phyloP scores from a whole-genome alignment of 1,140 invertebrate genomes.

The Philaenus spumarius region DNA sequence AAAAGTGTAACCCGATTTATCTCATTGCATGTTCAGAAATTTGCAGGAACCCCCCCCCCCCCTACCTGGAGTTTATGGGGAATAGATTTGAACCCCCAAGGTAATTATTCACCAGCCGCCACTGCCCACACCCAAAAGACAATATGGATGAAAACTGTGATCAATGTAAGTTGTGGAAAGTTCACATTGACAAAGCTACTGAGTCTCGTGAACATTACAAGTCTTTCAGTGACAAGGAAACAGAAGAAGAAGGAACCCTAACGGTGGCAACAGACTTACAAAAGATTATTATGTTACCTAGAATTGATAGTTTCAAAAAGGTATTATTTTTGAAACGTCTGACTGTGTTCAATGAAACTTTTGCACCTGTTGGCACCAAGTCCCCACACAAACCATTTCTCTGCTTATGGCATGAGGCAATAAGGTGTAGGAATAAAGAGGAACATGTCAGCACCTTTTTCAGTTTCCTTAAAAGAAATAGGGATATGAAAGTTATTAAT shows the following conservation, averaged over 20 bases:
- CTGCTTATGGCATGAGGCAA: conserved; percentile 12
- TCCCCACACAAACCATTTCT: neutral
- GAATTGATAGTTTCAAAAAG: conserved; percentile 23
- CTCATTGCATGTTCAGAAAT: no score
- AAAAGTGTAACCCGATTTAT: no score
- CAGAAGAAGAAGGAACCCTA: conserved; percentile 11
- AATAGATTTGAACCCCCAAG: no score
- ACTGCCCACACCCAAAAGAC: conserved; percentile 11
- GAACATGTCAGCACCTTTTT: conserved; percentile 24
- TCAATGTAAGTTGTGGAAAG: neutral
- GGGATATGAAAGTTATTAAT: conserved; percentile 13
- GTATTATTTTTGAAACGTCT: no score
- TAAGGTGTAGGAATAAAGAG: conserved; percentile 28
- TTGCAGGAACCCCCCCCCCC: no score
- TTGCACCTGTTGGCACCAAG: conserved; percentile 8
- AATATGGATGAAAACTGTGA: conserved; percentile 14
- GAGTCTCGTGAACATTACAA: no score
- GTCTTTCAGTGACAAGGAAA: neutral
- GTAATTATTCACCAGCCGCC: no score
- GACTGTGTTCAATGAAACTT: conserved; percentile 13
- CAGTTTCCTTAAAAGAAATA: conserved; percentile 1
- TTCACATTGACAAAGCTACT: conserved; percentile 8
- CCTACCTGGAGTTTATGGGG: no score
- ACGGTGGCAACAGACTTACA: conserved; percentile 25
- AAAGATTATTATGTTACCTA: conserved; percentile 25